These are phyloP conservation scores for Gastracanthus pulcherrimus DNA, from an alignment of 2,888 invertebrate species.

Conservation along the genomic window DNA sequence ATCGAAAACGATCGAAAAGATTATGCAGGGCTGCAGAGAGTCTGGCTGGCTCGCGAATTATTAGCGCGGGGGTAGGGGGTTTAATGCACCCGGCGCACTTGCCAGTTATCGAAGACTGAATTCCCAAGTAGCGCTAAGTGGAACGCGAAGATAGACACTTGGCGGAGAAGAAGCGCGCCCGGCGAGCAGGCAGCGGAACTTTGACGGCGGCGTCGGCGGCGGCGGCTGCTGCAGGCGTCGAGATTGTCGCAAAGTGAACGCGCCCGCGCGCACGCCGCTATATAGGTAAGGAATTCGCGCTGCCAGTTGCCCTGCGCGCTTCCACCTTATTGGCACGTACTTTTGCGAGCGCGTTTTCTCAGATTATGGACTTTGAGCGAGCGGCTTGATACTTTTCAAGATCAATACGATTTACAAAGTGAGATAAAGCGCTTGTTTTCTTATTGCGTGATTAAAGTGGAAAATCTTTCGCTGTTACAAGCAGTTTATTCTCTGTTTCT, in stretches of 20 bases:
- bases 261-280: not conserved
- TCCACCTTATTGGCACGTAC: constrained; percentile 41
- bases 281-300: no score
- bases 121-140: constrained; percentile 47
- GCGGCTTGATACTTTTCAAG: constrained; percentile 25
- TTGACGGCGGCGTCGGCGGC: not conserved
- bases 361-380: constrained; percentile 31
- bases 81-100: constrained; percentile 39
- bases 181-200: not conserved
- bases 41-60: constrained; percentile 21
- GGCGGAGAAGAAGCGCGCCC: not conserved
- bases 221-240: constrained; percentile 1
- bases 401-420: constrained; percentile 36
- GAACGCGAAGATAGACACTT: constrained; percentile 42
- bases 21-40: not conserved
- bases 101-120: constrained; percentile 46
- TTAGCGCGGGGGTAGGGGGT: constrained; percentile 25
- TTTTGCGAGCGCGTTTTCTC: constrained; percentile 14
- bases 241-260: constrained; percentile 34
- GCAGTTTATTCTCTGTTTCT: not conserved
- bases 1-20: not conserved
- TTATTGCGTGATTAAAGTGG: not conserved
- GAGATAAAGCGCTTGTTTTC: constrained; percentile 8
- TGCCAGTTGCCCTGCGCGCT: no score
- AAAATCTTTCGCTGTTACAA: not conserved